Evolutionary conservation across 2,113 vertebrate genomes (phyloP), one percentile per base, ranked within the genome.

Genomic region (Rhabdornis inornatus): DNA sequence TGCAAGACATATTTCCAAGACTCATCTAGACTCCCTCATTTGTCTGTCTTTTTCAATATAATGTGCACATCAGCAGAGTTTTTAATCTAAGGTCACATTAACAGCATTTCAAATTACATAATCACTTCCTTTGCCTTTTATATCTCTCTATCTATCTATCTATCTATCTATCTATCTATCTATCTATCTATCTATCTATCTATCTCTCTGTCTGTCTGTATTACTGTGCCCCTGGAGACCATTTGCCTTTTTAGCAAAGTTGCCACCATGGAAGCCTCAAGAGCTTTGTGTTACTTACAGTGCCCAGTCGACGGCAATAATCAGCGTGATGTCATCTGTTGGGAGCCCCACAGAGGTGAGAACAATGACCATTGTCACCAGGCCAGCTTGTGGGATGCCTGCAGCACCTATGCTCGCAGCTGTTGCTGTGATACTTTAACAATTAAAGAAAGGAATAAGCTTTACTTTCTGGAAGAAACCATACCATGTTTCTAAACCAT

Each of bases 291-390:
- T 64, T 78, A 99, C 99, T 99, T 97, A 99, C 99, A 99, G 97
- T 35, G 99, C 99, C 99, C 99, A 99, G 90, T 99, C 99, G 1
- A 99, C 99, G 0, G 99, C 99, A 30, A 99, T 99, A 71, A 99
- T 99, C 77, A 99, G 96, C 3, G 99, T 99, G 98, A 99, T 99
- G 97, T 99, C 99, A 1, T 99, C 99, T 1, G 99, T 99, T 28
- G 99, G 99, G 91, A 99, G 98, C 33, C 99, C 99, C 68, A 99
- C 99, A 0, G 99, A 99, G 65, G 99, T 99, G 87, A 99, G 97
- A 71, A 99, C 99, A 4, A 99, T 99, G 97, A 99, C 99, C 99
- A 99, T 99, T 76, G 99, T 99, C 92, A 99, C 99, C 6, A 99
- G 98, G 44, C 99, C 99, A 8, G 99, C 99, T 90, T 99, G 99